These are phyloP conservation scores for Bradynema listronoti DNA, from an alignment of 1,140 invertebrate species.

Conservation along the genomic window DNA sequence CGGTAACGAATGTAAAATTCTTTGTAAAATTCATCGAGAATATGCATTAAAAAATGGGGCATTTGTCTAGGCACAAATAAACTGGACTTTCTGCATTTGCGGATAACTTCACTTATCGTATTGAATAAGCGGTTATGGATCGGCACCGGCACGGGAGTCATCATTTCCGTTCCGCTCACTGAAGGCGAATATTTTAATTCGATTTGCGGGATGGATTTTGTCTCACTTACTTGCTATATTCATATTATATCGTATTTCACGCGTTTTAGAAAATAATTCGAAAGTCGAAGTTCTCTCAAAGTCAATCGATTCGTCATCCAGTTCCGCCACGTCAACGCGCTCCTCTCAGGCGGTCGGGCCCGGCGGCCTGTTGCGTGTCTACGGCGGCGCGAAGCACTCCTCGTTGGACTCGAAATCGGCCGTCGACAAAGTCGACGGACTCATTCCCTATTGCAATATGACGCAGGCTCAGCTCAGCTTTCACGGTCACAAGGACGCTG, in stretches of 20 bases:
- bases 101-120: slow-evolving; percentile 87
- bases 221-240: neutral
- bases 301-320: no score
- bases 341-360: slow-evolving; percentile 36
- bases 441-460: slow-evolving; percentile 93
- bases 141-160: slow-evolving; percentile 91
- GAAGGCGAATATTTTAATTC: slow-evolving; percentile 32
- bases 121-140: slow-evolving; percentile 89
- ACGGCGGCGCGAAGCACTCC: slow-evolving; percentile 47
- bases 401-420: slow-evolving; percentile 67
- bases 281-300: slow-evolving; percentile 23
- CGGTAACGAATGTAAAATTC: no score
- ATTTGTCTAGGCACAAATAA: slow-evolving; percentile 70
- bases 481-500: slow-evolving; percentile 92
- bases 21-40: neutral
- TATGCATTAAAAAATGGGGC: neutral
- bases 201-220: neutral
- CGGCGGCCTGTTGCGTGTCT: slow-evolving; percentile 57
- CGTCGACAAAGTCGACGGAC: no score
- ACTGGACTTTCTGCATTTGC: slow-evolving; percentile 89
- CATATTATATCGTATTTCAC: neutral
- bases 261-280: slow-evolving; percentile 7
- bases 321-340: no score
- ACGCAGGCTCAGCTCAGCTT: slow-evolving; percentile 95
- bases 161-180: slow-evolving; percentile 86